phyloP scores from a whole-genome alignment of 2,797 vertebrate genomes.

The Semaprochilodus insignis region DNA sequence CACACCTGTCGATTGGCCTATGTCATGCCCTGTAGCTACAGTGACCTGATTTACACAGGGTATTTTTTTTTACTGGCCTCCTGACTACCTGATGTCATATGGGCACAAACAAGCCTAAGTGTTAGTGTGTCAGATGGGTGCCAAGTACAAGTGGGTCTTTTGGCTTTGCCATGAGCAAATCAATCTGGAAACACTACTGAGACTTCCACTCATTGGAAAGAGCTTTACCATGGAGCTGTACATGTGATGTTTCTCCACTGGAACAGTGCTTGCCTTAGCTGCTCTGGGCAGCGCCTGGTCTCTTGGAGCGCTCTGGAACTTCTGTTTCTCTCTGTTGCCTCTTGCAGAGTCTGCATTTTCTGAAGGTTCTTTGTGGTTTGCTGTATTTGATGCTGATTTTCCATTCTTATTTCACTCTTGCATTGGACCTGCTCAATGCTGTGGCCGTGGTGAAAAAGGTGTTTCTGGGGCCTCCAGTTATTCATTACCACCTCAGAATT shows the following conservation, averaged over 20 bases:
- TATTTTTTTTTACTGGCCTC: slow-evolving; percentile 27
- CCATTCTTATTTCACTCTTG: slow-evolving; percentile 16
- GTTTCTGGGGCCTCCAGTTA: neutral
- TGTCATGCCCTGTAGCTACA: slow-evolving; percentile 35
- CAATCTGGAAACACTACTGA: slow-evolving; percentile 34
- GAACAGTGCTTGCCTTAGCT: slow-evolving; percentile 8
- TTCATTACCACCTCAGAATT: neutral
- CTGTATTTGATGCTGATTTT: slow-evolving; percentile 27
- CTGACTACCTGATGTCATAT: slow-evolving; percentile 56
- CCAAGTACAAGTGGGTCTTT: slow-evolving; percentile 33
- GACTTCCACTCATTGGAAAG: slow-evolving; percentile 29
- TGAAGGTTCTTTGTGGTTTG: slow-evolving; percentile 10
- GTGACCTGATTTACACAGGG: slow-evolving; percentile 35
- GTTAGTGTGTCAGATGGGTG: slow-evolving; percentile 38
- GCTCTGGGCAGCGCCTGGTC: slow-evolving; percentile 15
- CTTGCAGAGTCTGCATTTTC: slow-evolving; percentile 19
- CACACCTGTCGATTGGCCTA: slow-evolving; percentile 45
- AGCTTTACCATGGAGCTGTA: slow-evolving; percentile 19
- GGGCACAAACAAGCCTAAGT: slow-evolving; percentile 24
- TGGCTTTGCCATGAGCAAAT: slow-evolving; percentile 36
- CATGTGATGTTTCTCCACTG: slow-evolving; percentile 33
- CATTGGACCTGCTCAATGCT: neutral
- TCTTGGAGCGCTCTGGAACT: slow-evolving; percentile 3
- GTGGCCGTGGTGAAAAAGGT: neutral
- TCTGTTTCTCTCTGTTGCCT: slow-evolving; percentile 22